Evolutionary conservation across 2,888 invertebrate genomes (phyloP).

Genomic region (Leptinotarsa peninsularis): DNA sequence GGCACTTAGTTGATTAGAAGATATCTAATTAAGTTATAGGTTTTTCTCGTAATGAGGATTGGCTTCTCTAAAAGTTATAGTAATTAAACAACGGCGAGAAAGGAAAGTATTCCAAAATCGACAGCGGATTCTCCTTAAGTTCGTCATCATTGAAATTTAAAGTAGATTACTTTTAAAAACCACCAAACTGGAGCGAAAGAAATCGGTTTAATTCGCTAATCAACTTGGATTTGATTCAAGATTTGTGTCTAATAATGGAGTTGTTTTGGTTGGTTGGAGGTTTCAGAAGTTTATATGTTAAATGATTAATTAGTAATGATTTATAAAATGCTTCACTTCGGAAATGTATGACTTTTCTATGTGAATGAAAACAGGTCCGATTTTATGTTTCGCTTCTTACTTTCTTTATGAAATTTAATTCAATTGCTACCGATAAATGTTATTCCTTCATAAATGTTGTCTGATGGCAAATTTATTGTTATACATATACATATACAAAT

Average conservation of each 20-base stretch:
- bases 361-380: no score
- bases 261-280: constrained; percentile 1
- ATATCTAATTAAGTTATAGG: constrained; percentile 63
- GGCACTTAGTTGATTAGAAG: constrained; percentile 63
- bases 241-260: constrained; percentile 5
- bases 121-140: constrained; percentile 47
- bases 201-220: constrained; percentile 43
- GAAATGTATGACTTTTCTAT: no score
- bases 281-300: background rate
- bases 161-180: constrained; percentile 50
- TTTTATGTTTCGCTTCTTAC: no score
- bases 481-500: no score
- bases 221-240: constrained; percentile 40
- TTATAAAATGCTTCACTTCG: background rate
- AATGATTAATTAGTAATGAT: background rate
- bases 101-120: constrained; percentile 46
- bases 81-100: constrained; percentile 56
- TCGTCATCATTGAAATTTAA: constrained; percentile 48
- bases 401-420: no score
- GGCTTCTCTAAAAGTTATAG: constrained; percentile 58
- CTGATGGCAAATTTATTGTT: no score
- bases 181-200: constrained; percentile 44
- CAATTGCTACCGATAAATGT: no score
- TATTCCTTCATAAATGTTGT: no score
- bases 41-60: constrained; percentile 60